Conservation (phyloP, 2,888 invertebrate species). For the Athalia rosae region DNA sequence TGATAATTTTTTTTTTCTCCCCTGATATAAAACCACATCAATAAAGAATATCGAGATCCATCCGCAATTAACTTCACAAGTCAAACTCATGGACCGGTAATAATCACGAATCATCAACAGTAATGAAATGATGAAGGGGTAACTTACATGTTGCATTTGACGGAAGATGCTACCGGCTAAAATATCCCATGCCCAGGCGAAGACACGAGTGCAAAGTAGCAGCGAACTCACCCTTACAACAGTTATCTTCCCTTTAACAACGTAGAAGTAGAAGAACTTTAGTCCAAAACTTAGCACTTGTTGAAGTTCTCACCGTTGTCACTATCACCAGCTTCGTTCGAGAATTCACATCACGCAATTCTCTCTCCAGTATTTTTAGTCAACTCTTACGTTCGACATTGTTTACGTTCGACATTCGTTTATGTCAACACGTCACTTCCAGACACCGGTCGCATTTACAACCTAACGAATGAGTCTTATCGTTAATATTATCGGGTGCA, state of each 20-base stretch:
- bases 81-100: not conserved
- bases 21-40: too few relatives aligned
- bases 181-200: constrained; percentile 67
- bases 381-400: not conserved
- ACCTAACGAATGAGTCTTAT: too few relatives aligned
- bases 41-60: not conserved
- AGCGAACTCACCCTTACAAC: constrained; percentile 46
- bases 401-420: not conserved
- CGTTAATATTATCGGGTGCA: too few relatives aligned
- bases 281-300: not conserved
- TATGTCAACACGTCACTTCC: too few relatives aligned
- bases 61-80: not conserved
- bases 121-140: not conserved
- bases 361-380: constrained; percentile 7
- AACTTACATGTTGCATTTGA: constrained; percentile 67
- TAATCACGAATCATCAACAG: not conserved
- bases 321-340: not conserved
- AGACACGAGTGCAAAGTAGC: constrained; percentile 67
- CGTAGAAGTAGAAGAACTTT: not conserved
- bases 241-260: not conserved
- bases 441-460: too few relatives aligned
- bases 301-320: constrained; percentile 3
- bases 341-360: not conserved
- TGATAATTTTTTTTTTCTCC: too few relatives aligned
- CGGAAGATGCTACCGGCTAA: constrained; percentile 62